A percentile compares a stretch with the other conserved stretches of the same genome.
Evolutionary conservation across 2,888 invertebrate species (phyloP).

Genomic region (Nezara viridula): DNA sequence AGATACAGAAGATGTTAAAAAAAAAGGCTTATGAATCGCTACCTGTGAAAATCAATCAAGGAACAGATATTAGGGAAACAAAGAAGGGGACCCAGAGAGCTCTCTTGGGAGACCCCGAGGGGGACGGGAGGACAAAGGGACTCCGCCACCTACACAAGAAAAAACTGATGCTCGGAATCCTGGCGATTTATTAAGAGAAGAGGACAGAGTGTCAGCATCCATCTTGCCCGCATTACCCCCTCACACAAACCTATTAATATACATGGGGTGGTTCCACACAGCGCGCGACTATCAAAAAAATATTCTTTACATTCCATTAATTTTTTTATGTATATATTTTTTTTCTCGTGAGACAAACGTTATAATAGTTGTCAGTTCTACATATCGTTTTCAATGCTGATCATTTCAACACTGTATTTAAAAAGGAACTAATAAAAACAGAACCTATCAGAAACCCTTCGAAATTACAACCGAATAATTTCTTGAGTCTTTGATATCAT

Average conservation of each 20-base stretch:
- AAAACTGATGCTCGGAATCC: conserved; percentile 6
- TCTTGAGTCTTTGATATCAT: too few species aligned
- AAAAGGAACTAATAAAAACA: neutral
- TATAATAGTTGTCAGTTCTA: conserved; percentile 35
- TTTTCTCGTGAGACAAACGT: conserved; percentile 5
- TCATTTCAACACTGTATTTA: neutral
- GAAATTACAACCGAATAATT: neutral
- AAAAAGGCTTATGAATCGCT: conserved; percentile 18
- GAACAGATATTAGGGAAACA: conserved; percentile 28
- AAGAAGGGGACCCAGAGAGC: neutral
- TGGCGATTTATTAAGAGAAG: conserved; percentile 44
- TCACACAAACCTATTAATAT: conserved; percentile 18
- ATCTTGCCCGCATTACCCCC: conserved; percentile 23
- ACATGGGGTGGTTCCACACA: conserved; percentile 30
- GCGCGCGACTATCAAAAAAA: conserved; percentile 49
- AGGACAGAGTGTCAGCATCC: conserved; percentile 51
- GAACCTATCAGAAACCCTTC: neutral
- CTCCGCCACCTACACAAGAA: conserved; percentile 2
- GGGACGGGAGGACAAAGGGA: neutral
- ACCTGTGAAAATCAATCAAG: conserved; percentile 43
- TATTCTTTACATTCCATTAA: conserved; percentile 41
- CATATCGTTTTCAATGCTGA: neutral
- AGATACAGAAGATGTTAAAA: conserved; percentile 14
- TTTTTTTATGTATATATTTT: conserved; percentile 27
- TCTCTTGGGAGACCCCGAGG: neutral